Evolutionary conservation across 2,888 invertebrate species (phyloP).

Genomic region (Drosophila merina): DNA sequence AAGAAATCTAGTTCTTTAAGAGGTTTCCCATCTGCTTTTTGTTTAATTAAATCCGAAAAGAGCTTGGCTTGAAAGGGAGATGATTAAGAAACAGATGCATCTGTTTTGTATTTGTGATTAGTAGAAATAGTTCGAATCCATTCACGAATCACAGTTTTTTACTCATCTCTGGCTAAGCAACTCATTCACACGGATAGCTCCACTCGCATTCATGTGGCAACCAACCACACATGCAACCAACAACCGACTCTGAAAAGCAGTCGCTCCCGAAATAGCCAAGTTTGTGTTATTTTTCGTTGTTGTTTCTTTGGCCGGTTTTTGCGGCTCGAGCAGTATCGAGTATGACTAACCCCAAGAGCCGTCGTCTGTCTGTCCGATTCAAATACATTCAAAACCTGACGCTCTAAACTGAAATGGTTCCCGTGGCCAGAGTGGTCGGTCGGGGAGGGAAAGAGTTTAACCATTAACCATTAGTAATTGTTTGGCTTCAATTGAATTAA

Average conservation of each 20-base stretch:
- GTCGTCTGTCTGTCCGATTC: conserved; percentile 12
- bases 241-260: conserved; percentile 47
- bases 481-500: conserved; percentile 40
- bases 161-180: conserved; percentile 48
- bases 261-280: conserved; percentile 74
- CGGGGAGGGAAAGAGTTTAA: too few relatives aligned
- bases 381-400: too few relatives aligned
- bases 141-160: background rate
- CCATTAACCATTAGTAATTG: conserved; percentile 32
- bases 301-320: conserved; percentile 6
- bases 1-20: too few relatives aligned
- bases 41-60: too few relatives aligned
- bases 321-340: background rate
- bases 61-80: too few relatives aligned
- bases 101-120: background rate
- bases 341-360: conserved; percentile 60
- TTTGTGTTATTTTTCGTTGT: conserved; percentile 25
- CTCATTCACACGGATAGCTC: conserved; percentile 21
- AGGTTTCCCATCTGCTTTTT: background rate
- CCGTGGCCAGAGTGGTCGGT: too few relatives aligned
- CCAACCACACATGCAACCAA: conserved; percentile 32
- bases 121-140: background rate
- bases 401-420: conserved; percentile 17
- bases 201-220: background rate
- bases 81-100: background rate